phyloP scores from a whole-genome alignment of 2,888 invertebrate species.

The Agrotis ipsilon region DNA sequence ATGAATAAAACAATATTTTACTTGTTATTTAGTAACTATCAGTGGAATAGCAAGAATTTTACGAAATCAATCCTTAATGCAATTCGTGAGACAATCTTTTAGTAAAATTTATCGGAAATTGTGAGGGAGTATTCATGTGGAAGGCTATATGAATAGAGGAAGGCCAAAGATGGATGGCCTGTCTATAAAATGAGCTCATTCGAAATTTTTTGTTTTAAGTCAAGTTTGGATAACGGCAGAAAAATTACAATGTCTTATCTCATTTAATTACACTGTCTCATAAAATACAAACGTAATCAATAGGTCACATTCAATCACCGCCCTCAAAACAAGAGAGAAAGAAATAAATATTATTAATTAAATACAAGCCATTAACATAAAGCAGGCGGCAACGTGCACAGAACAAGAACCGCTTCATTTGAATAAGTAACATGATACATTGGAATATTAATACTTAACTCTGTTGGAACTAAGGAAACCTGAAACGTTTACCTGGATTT shows the following conservation, averaged over 20 bases:
- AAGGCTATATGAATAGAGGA: background rate
- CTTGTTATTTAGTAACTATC: conserved; percentile 10
- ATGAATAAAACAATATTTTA: conserved; percentile 39
- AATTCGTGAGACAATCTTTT: too few relatives aligned
- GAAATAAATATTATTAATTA: conserved; percentile 65
- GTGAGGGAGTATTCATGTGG: background rate
- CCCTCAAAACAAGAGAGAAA: conserved; percentile 49
- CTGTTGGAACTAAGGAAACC: conserved; percentile 45
- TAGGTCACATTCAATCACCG: conserved; percentile 12
- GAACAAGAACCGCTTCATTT: conserved; percentile 66
- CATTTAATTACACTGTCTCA: background rate
- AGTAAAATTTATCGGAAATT: too few relatives aligned
- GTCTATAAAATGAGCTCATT: background rate
- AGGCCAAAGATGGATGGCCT: background rate
- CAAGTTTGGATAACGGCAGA: background rate
- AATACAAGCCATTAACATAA: conserved; percentile 61
- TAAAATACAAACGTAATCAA: conserved; percentile 26
- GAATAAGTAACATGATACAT: conserved; percentile 69
- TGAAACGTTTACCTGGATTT: conserved; percentile 46
- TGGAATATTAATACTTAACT: conserved; percentile 62
- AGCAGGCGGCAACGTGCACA: conserved; percentile 50
- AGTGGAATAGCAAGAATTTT: background rate
- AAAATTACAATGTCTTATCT: background rate
- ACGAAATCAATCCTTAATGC: too few relatives aligned
- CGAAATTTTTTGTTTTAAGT: background rate